Evolutionary conservation across 1,140 invertebrate species (phyloP).

Genomic region (Drosophila kurseongensis): DNA sequence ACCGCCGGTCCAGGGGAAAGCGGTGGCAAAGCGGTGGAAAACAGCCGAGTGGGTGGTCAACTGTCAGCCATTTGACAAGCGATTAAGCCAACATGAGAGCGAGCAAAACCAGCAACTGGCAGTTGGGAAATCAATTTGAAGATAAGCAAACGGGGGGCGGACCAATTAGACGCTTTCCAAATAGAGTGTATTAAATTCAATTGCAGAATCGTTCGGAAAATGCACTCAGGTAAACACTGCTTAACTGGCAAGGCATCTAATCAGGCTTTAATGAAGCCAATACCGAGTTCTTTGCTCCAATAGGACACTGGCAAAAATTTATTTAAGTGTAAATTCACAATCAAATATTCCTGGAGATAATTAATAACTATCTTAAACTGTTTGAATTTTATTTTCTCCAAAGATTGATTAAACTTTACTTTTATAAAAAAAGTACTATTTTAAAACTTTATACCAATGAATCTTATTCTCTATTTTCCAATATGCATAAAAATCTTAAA

Average conservation of each 20-base stretch:
- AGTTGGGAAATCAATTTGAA: conserved; percentile 30
- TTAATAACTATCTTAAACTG: too few relatives aligned
- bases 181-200: conserved; percentile 38
- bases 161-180: conserved; percentile 10
- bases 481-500: too few relatives aligned
- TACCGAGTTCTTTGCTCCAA: conserved; percentile 2
- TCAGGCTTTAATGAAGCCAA: conserved; percentile 25
- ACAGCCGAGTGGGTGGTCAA: conserved; percentile 12
- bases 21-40: conserved; percentile 8
- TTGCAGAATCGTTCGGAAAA: conserved; percentile 25
- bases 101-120: conserved; percentile 8
- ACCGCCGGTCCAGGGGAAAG: conserved; percentile 10
- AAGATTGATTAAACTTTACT: too few relatives aligned
- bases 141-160: conserved; percentile 7
- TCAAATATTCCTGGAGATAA: too few relatives aligned
- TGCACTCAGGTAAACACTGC: conserved; percentile 11
- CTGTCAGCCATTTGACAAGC: conserved; percentile 74
- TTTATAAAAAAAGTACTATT: too few relatives aligned
- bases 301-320: conserved; percentile 2
- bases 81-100: conserved; percentile 56
- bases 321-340: neutral
- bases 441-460: too few relatives aligned
- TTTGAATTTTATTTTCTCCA: too few relatives aligned
- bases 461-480: too few relatives aligned
- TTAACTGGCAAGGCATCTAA: conserved; percentile 8